Base-by-base conservation (phyloP, 2,888 invertebrate genomes). In the Dryobotodes eremita region DNA sequence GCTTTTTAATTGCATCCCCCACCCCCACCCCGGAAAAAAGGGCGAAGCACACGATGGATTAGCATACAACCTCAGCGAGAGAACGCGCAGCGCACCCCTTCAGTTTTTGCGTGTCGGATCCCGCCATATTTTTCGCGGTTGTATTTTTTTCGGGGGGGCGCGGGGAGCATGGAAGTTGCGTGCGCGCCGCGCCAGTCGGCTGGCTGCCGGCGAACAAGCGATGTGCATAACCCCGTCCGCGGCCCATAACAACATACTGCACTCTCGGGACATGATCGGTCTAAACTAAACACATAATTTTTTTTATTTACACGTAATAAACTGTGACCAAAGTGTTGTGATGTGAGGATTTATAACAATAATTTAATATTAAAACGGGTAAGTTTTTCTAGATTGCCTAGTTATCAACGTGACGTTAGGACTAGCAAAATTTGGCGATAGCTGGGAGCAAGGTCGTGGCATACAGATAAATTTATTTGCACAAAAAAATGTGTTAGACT, bases 1-100 rank as follows among this genome's bases (percentile, higher is more conserved):
- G 95, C 92, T 96, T 96, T 96, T 96, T 96, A 97, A 96, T 97
- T 96, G 96, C 96, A 95, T 95, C 96, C 96, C 96, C 94, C 88
- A 87, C 84, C 92, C 92, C 93, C 92, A 91, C 92, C 92, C 95
- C 95, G 95, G 96, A 95, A 95, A 96, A 96, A 96, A 96, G 95
- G 96, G 95, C 94, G 93, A 92, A 94, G 94, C 91, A 92, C 93
- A 95, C 95, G 95, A 95, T 94, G 96, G 96, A 97, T 97, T 97
- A 97, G 96, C 96, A 97, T 96, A 96, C 95, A 96, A 95, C 95
- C 95, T 95, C 96, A 92, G 91, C 90, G 92, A 92, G 93, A 93
- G 94, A 93, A 93, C 93, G 90, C 85, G 86, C 93, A 93, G 94
- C 94, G 95, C 95, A 95, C 95, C 96, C 95, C 94, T 96, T 95